Evolutionary conservation across 2,888 invertebrate species (phyloP).

Genomic region (Eremobia ochroleuca): DNA sequence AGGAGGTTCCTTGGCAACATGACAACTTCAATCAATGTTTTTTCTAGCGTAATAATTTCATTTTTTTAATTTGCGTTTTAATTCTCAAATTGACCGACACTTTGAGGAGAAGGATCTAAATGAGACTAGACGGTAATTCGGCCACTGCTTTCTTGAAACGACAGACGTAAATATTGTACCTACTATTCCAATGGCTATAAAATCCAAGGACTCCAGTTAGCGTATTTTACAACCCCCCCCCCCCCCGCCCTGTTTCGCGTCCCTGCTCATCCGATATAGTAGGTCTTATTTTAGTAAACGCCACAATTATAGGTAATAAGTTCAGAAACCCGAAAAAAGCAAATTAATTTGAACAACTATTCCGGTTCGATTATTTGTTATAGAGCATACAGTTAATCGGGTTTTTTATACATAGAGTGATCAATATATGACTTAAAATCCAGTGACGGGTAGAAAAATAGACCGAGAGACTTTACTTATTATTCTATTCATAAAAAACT

Average conservation of each 20-base stretch:
- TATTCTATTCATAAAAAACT: background rate
- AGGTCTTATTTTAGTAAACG: background rate
- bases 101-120: conserved; percentile 7
- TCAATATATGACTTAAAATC: background rate
- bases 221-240: background rate
- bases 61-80: no score
- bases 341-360: background rate
- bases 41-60: conserved; percentile 13
- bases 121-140: background rate
- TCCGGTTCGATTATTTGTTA: background rate
- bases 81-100: background rate
- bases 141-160: background rate
- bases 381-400: background rate
- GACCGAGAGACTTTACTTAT: no score
- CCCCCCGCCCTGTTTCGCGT: background rate
- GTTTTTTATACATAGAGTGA: background rate
- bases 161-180: conserved; percentile 3
- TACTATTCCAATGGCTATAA: background rate
- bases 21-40: conserved; percentile 1
- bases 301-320: background rate
- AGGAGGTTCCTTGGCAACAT: conserved; percentile 19
- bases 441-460: background rate
- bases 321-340: background rate
- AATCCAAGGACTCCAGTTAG: conserved; percentile 2
- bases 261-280: background rate